These are phyloP conservation scores for Champsocephalus gunnari DNA, from an alignment of 2,797 vertebrate genomes.

Conservation along the genomic window DNA sequence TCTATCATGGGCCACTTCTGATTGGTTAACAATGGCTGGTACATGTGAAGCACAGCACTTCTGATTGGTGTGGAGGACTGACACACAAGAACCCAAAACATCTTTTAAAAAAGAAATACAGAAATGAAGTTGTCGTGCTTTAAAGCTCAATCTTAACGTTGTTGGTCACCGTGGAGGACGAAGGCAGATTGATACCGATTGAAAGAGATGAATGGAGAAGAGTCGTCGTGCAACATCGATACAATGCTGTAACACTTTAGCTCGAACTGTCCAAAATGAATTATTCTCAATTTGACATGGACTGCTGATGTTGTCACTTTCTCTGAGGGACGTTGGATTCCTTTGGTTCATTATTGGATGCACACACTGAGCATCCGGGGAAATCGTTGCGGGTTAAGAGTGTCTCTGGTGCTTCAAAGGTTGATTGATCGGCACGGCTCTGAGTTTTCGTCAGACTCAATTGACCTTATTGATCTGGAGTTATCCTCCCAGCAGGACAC, in stretches of 20 bases:
- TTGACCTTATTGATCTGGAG: conserved; percentile 53
- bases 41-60: too few species aligned
- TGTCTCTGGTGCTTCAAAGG: conserved; percentile 34
- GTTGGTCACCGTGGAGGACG: too few species aligned
- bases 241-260: neutral
- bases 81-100: too few species aligned
- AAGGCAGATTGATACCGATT: neutral
- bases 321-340: conserved; percentile 1
- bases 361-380: conserved; percentile 2
- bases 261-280: neutral
- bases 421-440: conserved; percentile 51
- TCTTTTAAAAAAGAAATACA: too few species aligned
- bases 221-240: too few species aligned
- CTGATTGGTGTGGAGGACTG: too few species aligned
- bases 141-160: too few species aligned
- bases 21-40: too few species aligned
- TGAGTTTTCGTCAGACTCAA: conserved; percentile 31
- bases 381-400: conserved; percentile 40
- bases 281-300: neutral
- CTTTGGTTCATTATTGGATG: conserved; percentile 22
- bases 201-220: too few species aligned
- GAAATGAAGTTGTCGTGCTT: too few species aligned
- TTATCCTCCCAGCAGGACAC: conserved; percentile 31
- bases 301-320: conserved; percentile 1
- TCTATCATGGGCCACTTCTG: too few species aligned